Conservation (phyloP, 2,888 invertebrate species). For the Thecophora atra region DNA sequence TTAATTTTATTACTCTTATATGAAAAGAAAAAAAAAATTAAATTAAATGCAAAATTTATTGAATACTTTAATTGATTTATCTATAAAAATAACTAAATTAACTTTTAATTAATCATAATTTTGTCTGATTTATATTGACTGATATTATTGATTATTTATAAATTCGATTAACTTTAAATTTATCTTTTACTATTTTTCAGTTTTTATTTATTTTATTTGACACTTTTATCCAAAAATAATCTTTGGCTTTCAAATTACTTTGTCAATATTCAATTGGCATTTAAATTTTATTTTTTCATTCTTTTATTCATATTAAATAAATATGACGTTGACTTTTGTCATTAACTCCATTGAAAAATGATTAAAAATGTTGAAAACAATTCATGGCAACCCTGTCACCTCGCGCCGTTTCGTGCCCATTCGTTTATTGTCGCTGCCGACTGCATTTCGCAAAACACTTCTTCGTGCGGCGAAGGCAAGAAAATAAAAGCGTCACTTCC, state of each 20-base stretch:
- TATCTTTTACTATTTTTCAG: too few species aligned
- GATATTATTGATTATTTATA: too few species aligned
- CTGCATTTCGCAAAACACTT: slow-evolving; percentile 18
- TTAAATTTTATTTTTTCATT: too few species aligned
- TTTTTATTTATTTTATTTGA: background rate
- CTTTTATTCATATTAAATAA: too few species aligned
- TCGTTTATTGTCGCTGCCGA: slow-evolving; percentile 13
- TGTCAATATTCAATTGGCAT: too few species aligned
- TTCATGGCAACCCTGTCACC: background rate
- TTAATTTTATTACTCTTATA: background rate
- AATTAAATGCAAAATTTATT: background rate
- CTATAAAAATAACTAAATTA: background rate
- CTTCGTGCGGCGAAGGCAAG: slow-evolving; percentile 6
- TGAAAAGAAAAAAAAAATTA: background rate
- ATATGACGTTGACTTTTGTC: too few species aligned
- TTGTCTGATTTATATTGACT: too few species aligned
- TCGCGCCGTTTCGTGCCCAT: background rate
- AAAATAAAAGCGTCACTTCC: slow-evolving; percentile 7
- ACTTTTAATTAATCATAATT: too few species aligned
- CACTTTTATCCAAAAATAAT: background rate
- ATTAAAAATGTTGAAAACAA: background rate
- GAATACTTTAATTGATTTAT: background rate
- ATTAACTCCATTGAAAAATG: too few species aligned
- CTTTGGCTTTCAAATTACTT: too few species aligned
- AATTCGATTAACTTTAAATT: too few species aligned